Evolutionary conservation across 2,888 invertebrate species (phyloP), one percentile per base, ranked within the genome.

Genomic region (Pseudanteris insignis): DNA sequence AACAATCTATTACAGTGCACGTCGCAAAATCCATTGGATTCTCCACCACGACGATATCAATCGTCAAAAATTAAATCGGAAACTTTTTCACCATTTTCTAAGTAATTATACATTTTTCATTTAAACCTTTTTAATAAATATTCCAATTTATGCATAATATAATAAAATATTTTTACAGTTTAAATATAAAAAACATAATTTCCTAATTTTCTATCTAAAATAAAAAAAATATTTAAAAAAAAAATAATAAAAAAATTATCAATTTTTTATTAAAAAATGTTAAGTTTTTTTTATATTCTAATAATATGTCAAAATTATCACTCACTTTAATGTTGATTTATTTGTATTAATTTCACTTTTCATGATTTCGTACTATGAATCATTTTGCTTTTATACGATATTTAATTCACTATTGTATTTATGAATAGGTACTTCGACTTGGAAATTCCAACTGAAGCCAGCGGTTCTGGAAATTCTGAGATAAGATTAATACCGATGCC

Each of bases 401-500:
- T n/a, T n/a, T n/a, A n/a, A n/a, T n/a, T n/a, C n/a, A n/a, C n/a
- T n/a, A n/a, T n/a, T n/a, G n/a, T n/a, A 18, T 26, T 34, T 2
- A 36, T 36, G 8, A 10, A 12, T 37, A 80, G 79, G 48, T 78
- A 76, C 44, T 78, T 78, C 43, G 75, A 75, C 29, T 53, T 80
- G 47, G 77, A 77, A 37, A 71, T 79, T 13, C 69, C 70, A 8
- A 70, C 55, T 1, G 78, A 77, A 18, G 73, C 72, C 2, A 67
- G 68, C 6, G 61, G 66, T 28, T 76, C 79, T 2, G 71, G 70
- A 21, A 72, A 57, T 12, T 72, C 77, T 13, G 79, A 80, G 28
- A 78, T 79, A 30, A 73, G 74, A 34, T 57, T 80, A 6, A 61
- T 79, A 36, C 79, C 79, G 2, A 80, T 80, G 79, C 79, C 79